These are phyloP conservation scores for Sinocyclocheilus maitianheensis DNA, from an alignment of 2,113 vertebrate species.

Conservation along the genomic window DNA sequence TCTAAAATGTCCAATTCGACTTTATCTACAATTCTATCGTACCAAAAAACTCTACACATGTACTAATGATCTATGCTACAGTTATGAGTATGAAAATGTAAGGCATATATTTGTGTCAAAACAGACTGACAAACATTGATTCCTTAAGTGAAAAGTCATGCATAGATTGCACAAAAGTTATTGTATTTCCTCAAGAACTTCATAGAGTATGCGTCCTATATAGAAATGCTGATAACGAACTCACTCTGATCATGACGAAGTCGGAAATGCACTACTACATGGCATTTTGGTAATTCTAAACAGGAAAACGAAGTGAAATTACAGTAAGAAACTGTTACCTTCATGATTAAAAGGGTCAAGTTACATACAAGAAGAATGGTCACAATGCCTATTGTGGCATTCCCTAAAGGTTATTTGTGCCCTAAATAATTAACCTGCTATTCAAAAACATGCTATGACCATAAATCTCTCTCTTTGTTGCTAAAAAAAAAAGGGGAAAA, in stretches of 20 bases:
- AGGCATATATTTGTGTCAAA: constrained; percentile 57
- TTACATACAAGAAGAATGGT: not conserved
- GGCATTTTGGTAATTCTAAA: constrained; percentile 46
- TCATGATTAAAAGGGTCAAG: constrained; percentile 24
- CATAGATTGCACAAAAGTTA: constrained; percentile 74
- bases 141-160: constrained; percentile 64
- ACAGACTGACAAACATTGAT: constrained; percentile 26
- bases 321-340: constrained; percentile 20
- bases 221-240: constrained; percentile 42
- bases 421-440: not conserved
- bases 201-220: constrained; percentile 20
- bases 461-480: constrained; percentile 2
- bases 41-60: constrained; percentile 37
- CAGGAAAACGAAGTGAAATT: constrained; percentile 24
- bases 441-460: constrained; percentile 2
- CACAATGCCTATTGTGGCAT: constrained; percentile 33
- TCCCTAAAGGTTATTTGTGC: constrained; percentile 4
- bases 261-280: constrained; percentile 36
- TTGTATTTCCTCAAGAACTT: constrained; percentile 47
- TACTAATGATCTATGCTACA: constrained; percentile 43
- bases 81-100: constrained; percentile 54
- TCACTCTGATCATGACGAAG: constrained; percentile 30
- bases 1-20: not conserved
- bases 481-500: not conserved
- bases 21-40: constrained; percentile 23